Conservation (phyloP, 2,888 invertebrate species). For the Conus canariensis region DNA sequence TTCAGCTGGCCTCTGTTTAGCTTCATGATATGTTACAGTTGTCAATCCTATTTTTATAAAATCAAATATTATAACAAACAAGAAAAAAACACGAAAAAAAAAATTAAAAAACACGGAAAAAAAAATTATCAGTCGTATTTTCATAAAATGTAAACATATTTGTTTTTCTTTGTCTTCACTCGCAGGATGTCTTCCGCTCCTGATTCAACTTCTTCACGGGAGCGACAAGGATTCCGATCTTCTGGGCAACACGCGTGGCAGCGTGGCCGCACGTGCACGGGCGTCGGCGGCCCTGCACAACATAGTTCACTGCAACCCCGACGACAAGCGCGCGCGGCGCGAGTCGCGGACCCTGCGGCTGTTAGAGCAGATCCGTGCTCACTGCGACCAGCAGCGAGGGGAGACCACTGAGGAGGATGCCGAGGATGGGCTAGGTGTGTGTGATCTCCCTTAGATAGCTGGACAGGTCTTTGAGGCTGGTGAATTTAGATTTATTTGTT, state of each 20-base stretch:
- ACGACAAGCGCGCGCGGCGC: conserved; percentile 92
- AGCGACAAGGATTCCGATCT: conserved; percentile 85
- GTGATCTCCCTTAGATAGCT: no score
- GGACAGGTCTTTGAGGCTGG: no score
- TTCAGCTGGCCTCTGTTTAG: no score
- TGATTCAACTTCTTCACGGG: conserved; percentile 91
- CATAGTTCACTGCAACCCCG: conserved; percentile 93
- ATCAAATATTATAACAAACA: no score
- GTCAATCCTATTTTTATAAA: no score
- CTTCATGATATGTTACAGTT: no score
- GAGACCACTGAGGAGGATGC: conserved; percentile 61
- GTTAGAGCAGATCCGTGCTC: conserved; percentile 92
- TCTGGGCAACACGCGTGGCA: conserved; percentile 75
- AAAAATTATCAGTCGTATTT: no score
- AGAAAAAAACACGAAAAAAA: no score
- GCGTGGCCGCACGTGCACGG: conserved; percentile 87
- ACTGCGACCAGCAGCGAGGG: conserved; percentile 84
- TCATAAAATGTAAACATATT: no score
- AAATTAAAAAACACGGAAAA: no score
- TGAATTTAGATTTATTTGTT: no score
- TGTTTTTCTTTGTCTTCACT: not conserved
- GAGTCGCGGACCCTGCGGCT: conserved; percentile 93
- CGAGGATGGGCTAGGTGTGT: conserved; percentile 32
- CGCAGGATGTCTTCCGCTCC: conserved; percentile 91
- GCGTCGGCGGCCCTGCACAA: conserved; percentile 94